Conservation (phyloP, 2,113 vertebrate genomes). For the Seriola dumerili region DNA sequence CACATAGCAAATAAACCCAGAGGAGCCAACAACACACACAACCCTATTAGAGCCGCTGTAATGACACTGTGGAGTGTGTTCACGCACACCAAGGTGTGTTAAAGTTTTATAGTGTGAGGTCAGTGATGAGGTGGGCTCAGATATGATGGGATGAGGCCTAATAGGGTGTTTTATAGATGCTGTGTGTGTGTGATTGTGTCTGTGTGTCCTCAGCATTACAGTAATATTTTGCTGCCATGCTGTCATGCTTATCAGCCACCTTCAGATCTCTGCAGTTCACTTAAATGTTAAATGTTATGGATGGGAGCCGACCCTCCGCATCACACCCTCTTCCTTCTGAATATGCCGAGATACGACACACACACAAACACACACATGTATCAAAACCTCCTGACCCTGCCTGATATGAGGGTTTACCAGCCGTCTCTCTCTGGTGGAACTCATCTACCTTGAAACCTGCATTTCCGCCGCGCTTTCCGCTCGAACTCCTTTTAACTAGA, state of each 20-base stretch:
- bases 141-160: slow-evolving; percentile 80
- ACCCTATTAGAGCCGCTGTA: slow-evolving; percentile 76
- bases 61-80: slow-evolving; percentile 73
- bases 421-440: slow-evolving; percentile 58
- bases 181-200: slow-evolving; percentile 56
- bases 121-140: slow-evolving; percentile 79
- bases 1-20: slow-evolving; percentile 76
- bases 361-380: slow-evolving; percentile 15
- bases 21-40: slow-evolving; percentile 66
- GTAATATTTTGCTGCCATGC: slow-evolving; percentile 30
- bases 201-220: slow-evolving; percentile 41
- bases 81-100: slow-evolving; percentile 73
- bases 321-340: slow-evolving; percentile 37
- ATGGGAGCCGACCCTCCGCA: slow-evolving; percentile 28
- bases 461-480: slow-evolving; percentile 26
- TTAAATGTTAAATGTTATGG: slow-evolving; percentile 66
- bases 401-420: slow-evolving; percentile 69
- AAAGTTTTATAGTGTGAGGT: slow-evolving; percentile 78
- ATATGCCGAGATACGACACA: slow-evolving; percentile 35
- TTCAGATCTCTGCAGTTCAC: slow-evolving; percentile 59
- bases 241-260: slow-evolving; percentile 55
- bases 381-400: slow-evolving; percentile 58
- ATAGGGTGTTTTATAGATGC: slow-evolving; percentile 75
- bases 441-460: slow-evolving; percentile 61
- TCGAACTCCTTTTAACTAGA: slow-evolving; percentile 55